Percentiles rank a stretch among this genome's conserved stretches.
These are phyloP conservation scores for Cryptocheilus praepositus DNA, from an alignment of 2,888 invertebrate genomes.

Conservation along the genomic window DNA sequence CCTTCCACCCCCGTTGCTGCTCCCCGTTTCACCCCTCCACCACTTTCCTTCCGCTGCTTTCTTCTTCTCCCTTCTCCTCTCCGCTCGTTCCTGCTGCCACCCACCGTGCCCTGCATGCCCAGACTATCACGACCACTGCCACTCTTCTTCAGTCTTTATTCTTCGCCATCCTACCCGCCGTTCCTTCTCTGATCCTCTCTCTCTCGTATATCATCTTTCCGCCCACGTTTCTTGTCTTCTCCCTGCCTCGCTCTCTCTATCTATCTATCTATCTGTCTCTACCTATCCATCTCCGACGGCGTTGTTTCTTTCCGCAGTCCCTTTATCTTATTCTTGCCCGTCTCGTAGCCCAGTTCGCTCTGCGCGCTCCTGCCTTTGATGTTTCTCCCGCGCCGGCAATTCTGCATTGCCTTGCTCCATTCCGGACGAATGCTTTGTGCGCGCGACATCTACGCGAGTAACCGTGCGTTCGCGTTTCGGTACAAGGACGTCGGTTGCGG, in stretches of 20 bases:
- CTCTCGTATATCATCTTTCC: not conserved
- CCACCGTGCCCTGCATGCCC: constrained; percentile 18
- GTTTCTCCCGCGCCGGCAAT: constrained; percentile 33
- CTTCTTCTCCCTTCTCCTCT: constrained; percentile 17
- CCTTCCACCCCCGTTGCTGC: constrained; percentile 3
- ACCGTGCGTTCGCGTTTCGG: not conserved
- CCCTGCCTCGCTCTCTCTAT: constrained; percentile 17
- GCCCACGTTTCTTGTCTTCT: not conserved
- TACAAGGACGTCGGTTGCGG: constrained; percentile 4
- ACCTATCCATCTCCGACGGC: constrained; percentile 19
- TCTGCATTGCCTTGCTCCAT: constrained; percentile 22
- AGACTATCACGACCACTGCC: not conserved
- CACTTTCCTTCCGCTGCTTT: not conserved
- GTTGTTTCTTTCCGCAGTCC: constrained; percentile 27
- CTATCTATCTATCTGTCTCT: constrained; percentile 24
- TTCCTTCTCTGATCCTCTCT: not conserved
- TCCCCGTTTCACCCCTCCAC: constrained; percentile 13
- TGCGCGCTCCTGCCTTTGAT: constrained; percentile 37
- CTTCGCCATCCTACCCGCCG: not conserved
- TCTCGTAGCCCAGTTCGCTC: constrained; percentile 16
- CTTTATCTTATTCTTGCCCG: constrained; percentile 10
- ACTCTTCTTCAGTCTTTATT: not conserved
- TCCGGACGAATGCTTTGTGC: too few relatives aligned
- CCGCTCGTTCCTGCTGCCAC: constrained; percentile 20
- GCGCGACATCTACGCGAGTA: too few relatives aligned